Evolutionary conservation across 1,140 invertebrate species (phyloP), one percentile per base, ranked within the genome.

Genomic region (Sesamia nonagrioides): DNA sequence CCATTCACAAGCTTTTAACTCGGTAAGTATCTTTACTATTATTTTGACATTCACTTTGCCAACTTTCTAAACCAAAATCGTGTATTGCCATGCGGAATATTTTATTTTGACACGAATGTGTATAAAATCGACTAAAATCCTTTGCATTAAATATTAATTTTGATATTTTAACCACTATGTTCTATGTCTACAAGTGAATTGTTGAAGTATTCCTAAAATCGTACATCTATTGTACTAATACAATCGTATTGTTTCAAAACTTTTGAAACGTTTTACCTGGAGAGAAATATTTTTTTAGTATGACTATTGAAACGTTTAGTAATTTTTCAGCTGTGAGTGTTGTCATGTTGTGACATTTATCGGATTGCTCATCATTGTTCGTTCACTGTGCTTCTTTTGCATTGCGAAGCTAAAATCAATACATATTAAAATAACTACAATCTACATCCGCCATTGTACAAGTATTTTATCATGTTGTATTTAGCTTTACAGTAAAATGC

Each of bases 1-100:
- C 96, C 97, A 97, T 97, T 94, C 81, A 86, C 82, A 88, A 87
- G 87, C 88, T 86, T 85, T 78, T 61, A 75, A 82, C 81, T 85
- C 77, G 73, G 79, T 80, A 61, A 42, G 79, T 82, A 85, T 80
- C 68, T 81, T 74, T 78, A 76, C 81, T 76, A 84, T 82, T 90
- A 87, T 89, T 93, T 91, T 91, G 90, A 90, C 84, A 83, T 82
- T 33, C 66, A 73, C 74, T 78, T 77, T 76, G 78, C 82, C 76
- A 77, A 82, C 80, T 82, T 76, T 71, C 71, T 69, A 66, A 63
- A 68, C 52, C 37, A 48, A 72, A 81, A 66, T 8, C 8, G 33
- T 33, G 63, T 35, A 15, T 75, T 77, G 58, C 60, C 42, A 48
- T 33, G 6, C 4, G 17, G 9, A 37, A 9, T 21, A n/a, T 37